Base-by-base conservation (phyloP, 2,888 invertebrate species). In the Hedychridium roseum region DNA sequence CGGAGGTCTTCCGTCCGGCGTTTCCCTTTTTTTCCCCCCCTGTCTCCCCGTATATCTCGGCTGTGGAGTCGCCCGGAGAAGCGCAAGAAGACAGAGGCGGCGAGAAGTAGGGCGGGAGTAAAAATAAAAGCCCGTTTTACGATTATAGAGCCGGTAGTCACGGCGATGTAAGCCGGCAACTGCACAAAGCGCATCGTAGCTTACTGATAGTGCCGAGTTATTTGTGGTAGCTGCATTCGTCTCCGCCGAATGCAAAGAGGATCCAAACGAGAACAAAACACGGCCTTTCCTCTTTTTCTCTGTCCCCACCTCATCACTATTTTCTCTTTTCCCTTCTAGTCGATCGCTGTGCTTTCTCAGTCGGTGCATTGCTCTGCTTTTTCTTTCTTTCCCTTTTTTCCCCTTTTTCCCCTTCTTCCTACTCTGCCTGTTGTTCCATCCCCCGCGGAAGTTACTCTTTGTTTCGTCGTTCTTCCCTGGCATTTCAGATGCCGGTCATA, bases 181-280 rank as follows among this genome's bases (percentile, higher is more conserved):
- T 45, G 43, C 53, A 60, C 63, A 63, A 64, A 66, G 57, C 57
- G 55, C 36, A 18, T 12, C 48, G 48, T 55, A 58, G 62, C 58
- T 63, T 63, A 59, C 58, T 52, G 65, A 64, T 60, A 62, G 62
- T 54, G 51, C 40, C 53, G 57, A 56, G 60, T 57, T 63, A 66
- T 64, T 66, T 58, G 62, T 46, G 54, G 57, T 54, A 38, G 52
- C 34, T 47, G 17, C 49, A 42, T 51, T 54, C 56, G 47, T 57
- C 55, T 51, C 32, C 35, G 31, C 41, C 57, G 50, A 54, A 54
- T 59, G 54, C 43, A 62, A 64, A 60, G 53, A 52, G 47, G 31
- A 53, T 35, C 38, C 35, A 7, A 15, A 12, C 26, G 45, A 38
- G 38, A 36, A 28, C 51, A 26, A 42, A 30, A 16, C 20, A 6